phyloP scores from a whole-genome alignment of 37 sponge, comb jelly and placozoan species.

The Theonella swinhoei region DNA sequence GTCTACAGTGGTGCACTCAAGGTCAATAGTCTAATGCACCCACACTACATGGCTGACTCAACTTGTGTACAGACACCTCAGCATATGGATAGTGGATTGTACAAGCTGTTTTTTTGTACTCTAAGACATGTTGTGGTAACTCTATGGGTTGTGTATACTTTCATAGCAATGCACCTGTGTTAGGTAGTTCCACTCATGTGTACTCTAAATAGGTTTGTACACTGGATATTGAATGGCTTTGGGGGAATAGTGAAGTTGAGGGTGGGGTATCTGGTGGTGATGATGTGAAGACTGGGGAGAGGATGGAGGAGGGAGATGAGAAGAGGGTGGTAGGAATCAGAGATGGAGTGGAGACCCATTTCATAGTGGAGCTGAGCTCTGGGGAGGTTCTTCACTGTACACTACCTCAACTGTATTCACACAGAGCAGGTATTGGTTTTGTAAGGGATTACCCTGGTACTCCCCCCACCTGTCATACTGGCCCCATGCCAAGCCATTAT shows the following conservation, averaged over 20 bases:
- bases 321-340: not conserved
- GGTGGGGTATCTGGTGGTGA: not conserved
- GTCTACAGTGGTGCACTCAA: slow-evolving; percentile 30
- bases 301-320: not conserved
- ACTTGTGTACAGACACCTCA: not conserved
- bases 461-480: no score
- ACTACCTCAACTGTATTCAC: not conserved
- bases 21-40: slow-evolving; percentile 21
- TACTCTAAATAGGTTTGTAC: not conserved
- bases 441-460: no score
- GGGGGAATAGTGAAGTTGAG: not conserved
- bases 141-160: no score
- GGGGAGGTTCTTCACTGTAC: not conserved
- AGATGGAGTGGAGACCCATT: not conserved
- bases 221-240: not conserved
- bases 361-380: not conserved
- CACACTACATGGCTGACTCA: not conserved
- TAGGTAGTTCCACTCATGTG: no score
- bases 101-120: not conserved
- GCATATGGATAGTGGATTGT: not conserved
- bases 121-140: not conserved
- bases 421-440: not conserved
- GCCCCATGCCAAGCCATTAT: not conserved
- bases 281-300: not conserved
- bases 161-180: no score